Evolutionary conservation across 1,140 invertebrate genomes (phyloP).

Genomic region (Globodera ellingtonae): DNA sequence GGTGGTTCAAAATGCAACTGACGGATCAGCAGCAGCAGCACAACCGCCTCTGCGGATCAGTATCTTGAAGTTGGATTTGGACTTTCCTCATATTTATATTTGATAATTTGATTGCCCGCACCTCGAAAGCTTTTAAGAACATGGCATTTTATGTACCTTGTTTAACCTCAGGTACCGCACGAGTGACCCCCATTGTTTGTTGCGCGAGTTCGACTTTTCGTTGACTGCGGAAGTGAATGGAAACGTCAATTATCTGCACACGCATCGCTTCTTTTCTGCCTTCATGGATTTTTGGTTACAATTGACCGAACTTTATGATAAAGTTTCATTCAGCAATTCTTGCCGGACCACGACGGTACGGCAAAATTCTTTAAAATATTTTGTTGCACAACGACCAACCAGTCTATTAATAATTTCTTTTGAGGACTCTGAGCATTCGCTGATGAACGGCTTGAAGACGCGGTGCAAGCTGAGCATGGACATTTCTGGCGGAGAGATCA

Average conservation of each 20-base stretch:
- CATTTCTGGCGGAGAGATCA: conserved; percentile 25
- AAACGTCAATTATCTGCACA: conserved; percentile 80
- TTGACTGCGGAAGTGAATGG: conserved; percentile 25
- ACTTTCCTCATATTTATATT: not conserved
- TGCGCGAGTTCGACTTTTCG: conserved; percentile 28
- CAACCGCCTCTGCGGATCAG: conserved; percentile 1
- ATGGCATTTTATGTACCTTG: not conserved
- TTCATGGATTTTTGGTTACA: conserved; percentile 82
- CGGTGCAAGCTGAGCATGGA: conserved; percentile 43
- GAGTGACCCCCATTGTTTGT: not conserved
- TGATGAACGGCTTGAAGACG: conserved; percentile 34
- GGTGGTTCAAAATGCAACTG: conserved; percentile 14
- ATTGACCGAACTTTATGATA: conserved; percentile 79
- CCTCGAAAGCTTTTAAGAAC: too few relatives aligned
- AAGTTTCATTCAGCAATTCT: not conserved
- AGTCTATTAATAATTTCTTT: not conserved
- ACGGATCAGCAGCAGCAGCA: not conserved
- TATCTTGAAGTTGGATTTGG: conserved; percentile 18
- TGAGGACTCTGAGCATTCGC: not conserved
- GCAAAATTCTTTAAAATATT: too few relatives aligned
- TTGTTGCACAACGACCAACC: too few relatives aligned
- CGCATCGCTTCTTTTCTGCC: conserved; percentile 86
- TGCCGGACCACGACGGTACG: not conserved
- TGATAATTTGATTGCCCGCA: not conserved
- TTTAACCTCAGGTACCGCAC: conserved; percentile 19